phyloP scores from a whole-genome alignment of 2,888 invertebrate species.

The Strigamia transsilvanica region DNA sequence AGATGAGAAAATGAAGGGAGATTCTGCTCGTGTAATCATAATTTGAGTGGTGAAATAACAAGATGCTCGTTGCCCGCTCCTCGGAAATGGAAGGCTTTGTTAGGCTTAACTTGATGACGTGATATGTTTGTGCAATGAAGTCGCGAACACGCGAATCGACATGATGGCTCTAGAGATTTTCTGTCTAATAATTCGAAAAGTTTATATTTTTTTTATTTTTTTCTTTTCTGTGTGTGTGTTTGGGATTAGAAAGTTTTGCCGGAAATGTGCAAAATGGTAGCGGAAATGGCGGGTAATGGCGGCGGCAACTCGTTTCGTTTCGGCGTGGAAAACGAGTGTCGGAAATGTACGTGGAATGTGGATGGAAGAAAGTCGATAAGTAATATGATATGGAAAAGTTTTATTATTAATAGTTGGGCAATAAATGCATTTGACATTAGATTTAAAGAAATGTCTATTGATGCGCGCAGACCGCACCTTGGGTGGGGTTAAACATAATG shows the following conservation, averaged over 20 bases:
- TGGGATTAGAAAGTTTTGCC: neutral
- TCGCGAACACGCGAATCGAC: neutral
- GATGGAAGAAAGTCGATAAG: neutral
- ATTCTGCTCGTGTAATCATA: neutral
- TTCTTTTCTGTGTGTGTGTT: too few relatives aligned
- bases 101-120: conserved; percentile 39
- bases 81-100: conserved; percentile 26
- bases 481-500: too few relatives aligned
- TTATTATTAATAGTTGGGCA: neutral
- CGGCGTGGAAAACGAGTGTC: neutral
- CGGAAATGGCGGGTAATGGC: neutral
- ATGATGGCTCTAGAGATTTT: neutral
- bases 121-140: conserved; percentile 42
- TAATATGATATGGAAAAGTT: neutral
- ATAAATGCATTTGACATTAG: conserved; percentile 8
- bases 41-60: conserved; percentile 8
- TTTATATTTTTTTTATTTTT: neutral
- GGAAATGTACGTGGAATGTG: neutral
- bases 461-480: neutral
- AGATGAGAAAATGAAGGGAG: neutral
- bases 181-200: neutral
- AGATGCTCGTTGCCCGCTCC: neutral
- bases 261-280: neutral
- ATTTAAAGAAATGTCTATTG: neutral
- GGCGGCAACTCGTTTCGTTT: neutral